These are phyloP conservation scores for Drosophila ficusphila DNA, from an alignment of 1,140 invertebrate genomes.

Conservation along the genomic window DNA sequence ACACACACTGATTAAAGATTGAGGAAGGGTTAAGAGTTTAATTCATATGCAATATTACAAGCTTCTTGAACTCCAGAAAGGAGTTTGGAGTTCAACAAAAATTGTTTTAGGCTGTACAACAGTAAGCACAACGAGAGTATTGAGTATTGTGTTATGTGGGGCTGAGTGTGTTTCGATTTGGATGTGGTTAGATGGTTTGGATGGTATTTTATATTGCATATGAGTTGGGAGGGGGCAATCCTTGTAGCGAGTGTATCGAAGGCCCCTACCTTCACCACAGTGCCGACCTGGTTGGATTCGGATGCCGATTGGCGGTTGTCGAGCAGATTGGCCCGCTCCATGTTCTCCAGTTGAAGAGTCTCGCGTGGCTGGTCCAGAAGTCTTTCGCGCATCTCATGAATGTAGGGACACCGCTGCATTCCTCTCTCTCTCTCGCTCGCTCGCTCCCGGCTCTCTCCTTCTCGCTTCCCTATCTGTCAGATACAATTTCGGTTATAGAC, in stretches of 20 bases:
- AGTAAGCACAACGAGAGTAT: too few species aligned
- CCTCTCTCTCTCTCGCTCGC: conserved; percentile 59
- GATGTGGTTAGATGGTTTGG: background rate
- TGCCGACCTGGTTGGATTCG: conserved; percentile 89
- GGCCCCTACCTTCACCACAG: conserved; percentile 91
- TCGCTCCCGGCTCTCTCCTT: conserved; percentile 22
- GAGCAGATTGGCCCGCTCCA: conserved; percentile 85
- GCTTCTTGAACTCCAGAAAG: too few species aligned
- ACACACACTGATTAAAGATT: conserved; percentile 22
- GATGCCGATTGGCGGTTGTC: conserved; percentile 87
- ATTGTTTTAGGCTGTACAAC: too few species aligned
- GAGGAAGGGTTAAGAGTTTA: background rate
- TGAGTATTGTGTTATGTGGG: background rate
- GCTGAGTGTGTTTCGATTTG: conserved; percentile 19
- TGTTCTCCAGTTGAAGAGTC: conserved; percentile 85
- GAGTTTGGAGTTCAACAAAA: too few species aligned
- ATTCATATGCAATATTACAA: conserved; percentile 73
- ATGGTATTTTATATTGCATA: conserved; percentile 39
- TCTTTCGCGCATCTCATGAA: conserved; percentile 96
- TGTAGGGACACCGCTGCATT: conserved; percentile 95
- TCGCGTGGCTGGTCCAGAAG: conserved; percentile 88
- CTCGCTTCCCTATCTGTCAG: conserved; percentile 39
- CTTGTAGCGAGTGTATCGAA: conserved; percentile 77
- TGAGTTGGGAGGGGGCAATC: conserved; percentile 40
- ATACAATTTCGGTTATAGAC: background rate